Evolutionary conservation across 92 coral and sea anemone genomes (phyloP).

Genomic region (Umimayanthus kanabou): DNA sequence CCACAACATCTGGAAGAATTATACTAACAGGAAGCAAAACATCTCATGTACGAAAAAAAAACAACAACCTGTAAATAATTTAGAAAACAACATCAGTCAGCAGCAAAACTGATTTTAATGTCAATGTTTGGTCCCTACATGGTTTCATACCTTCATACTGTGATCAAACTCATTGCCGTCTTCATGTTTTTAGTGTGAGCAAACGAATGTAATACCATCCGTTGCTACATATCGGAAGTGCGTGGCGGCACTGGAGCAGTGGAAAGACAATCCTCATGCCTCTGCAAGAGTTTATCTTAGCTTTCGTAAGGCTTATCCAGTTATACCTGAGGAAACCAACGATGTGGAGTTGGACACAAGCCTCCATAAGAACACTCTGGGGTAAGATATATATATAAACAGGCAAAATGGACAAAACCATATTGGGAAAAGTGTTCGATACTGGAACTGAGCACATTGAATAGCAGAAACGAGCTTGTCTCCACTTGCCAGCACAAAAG

Average conservation of each 20-base stretch:
- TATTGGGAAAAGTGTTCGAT: no score
- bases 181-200: slow-evolving; percentile 22
- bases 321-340: neutral
- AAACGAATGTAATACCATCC: neutral
- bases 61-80: no score
- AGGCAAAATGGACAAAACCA: no score
- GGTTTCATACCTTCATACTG: neutral
- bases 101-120: no score
- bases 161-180: neutral
- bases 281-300: slow-evolving; percentile 10
- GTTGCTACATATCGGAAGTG: slow-evolving; percentile 26
- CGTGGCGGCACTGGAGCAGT: slow-evolving; percentile 27
- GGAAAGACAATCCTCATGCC: slow-evolving; percentile 26
- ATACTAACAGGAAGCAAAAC: no score
- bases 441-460: no score
- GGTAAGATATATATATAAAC: neutral
- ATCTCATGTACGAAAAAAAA: no score
- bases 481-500: no score
- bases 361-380: neutral
- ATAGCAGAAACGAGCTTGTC: no score
- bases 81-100: no score
- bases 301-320: slow-evolving; percentile 33
- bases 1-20: no score
- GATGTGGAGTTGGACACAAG: neutral
- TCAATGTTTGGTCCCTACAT: no score